Evolutionary conservation across 2,888 invertebrate genomes (phyloP).

Genomic region (Gryllus longicercus): DNA sequence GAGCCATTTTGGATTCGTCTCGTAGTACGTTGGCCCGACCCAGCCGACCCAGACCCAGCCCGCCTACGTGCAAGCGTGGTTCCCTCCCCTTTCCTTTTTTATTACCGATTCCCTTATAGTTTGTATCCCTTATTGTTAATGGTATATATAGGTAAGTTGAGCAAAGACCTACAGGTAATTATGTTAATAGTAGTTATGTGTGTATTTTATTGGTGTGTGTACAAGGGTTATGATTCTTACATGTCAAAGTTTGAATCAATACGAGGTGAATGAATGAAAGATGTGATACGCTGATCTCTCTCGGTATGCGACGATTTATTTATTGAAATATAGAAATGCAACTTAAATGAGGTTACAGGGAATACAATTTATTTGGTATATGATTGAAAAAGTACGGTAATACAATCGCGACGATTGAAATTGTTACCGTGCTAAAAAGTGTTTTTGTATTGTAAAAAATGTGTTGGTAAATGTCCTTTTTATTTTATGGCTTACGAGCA

Average conservation of each 20-base stretch:
- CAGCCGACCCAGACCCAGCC: conserved; percentile 5
- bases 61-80: background rate
- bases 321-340: too few relatives aligned
- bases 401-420: too few relatives aligned
- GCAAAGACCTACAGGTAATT: background rate
- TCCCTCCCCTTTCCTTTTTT: background rate
- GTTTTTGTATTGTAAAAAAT: too few relatives aligned
- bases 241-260: background rate
- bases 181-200: background rate
- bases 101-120: background rate
- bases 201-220: conserved; percentile 4
- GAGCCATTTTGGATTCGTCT: conserved; percentile 17
- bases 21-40: conserved; percentile 3
- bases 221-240: background rate
- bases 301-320: too few relatives aligned
- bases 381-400: too few relatives aligned
- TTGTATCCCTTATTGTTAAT: background rate
- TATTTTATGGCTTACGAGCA: too few relatives aligned
- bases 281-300: background rate
- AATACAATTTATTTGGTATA: too few relatives aligned
- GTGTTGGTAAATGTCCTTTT: too few relatives aligned
- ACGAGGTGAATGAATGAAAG: conserved; percentile 1
- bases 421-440: too few relatives aligned
- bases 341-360: too few relatives aligned
- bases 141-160: conserved; percentile 4